Conservation (phyloP, 2,888 invertebrate genomes). For the Rhabditoides inermis region DNA sequence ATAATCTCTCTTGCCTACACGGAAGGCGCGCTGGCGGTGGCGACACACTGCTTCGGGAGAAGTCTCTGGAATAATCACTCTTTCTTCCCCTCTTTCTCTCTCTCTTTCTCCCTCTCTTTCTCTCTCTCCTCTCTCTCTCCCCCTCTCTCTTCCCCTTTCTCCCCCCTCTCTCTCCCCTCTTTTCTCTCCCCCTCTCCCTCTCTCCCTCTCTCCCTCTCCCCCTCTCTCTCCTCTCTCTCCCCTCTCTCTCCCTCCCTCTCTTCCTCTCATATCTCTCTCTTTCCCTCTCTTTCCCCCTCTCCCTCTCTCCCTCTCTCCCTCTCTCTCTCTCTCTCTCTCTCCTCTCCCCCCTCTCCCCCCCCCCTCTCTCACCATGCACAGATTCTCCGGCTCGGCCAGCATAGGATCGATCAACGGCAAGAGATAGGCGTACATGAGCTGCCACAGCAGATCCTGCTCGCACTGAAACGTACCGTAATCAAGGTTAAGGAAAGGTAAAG, state of each 20-base stretch:
- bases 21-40: too few relatives aligned
- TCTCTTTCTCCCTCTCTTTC: neutral
- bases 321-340: neutral
- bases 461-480: too few relatives aligned
- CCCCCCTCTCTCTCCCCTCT: slow-evolving; percentile 8
- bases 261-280: neutral
- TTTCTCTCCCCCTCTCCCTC: neutral
- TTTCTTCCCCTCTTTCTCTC: neutral
- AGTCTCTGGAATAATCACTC: too few relatives aligned
- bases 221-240: neutral
- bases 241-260: too few relatives aligned
- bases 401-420: neutral
- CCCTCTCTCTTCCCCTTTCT: too few relatives aligned
- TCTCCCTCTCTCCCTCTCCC: neutral
- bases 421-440: neutral
- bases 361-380: slow-evolving; percentile 1
- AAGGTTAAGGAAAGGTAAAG: too few relatives aligned
- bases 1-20: too few relatives aligned
- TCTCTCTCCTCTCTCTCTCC: too few relatives aligned
- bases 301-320: slow-evolving; percentile 8
- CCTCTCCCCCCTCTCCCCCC: neutral
- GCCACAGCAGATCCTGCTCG: too few relatives aligned
- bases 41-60: too few relatives aligned
- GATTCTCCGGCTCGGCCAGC: slow-evolving; percentile 1
- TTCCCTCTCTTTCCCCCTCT: slow-evolving; percentile 2